These are phyloP conservation scores for Endotricha flammealis DNA, from an alignment of 2,888 invertebrate species.

Conservation along the genomic window DNA sequence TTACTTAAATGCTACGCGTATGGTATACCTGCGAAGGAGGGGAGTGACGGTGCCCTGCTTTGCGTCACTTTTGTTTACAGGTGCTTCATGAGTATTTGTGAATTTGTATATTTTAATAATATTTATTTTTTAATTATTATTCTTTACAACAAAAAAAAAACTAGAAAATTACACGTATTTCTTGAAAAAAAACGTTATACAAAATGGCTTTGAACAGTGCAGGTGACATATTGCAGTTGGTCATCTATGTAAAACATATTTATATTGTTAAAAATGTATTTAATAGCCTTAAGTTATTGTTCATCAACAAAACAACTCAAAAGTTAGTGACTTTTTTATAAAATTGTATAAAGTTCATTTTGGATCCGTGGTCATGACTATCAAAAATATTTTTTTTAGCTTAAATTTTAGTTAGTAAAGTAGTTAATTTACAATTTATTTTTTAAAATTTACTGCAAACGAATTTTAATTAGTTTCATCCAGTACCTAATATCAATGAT, in stretches of 20 bases:
- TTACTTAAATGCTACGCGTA: conserved; percentile 3
- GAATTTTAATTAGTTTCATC: no score
- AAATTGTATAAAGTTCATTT: not conserved
- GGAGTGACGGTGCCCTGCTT: conserved; percentile 8
- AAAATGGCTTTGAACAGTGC: not conserved
- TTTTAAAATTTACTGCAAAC: not conserved
- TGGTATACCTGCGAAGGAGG: conserved; percentile 6
- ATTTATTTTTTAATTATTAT: not conserved
- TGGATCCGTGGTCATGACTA: not conserved
- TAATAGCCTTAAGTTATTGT: not conserved
- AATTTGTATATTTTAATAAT: not conserved
- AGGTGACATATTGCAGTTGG: not conserved
- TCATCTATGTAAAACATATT: not conserved
- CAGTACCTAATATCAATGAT: no score
- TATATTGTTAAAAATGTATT: not conserved
- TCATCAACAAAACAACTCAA: not conserved
- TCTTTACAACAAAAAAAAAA: no score
- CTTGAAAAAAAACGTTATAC: no score
- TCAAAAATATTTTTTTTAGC: not conserved
- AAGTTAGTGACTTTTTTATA: not conserved
- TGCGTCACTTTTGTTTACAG: conserved; percentile 12
- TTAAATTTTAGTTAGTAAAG: not conserved
- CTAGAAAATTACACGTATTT: no score
- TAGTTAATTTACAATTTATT: not conserved
- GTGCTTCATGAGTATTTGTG: conserved; percentile 11